Evolutionary conservation across 1,140 invertebrate species (phyloP), one percentile per base, ranked within the genome.

Genomic region (Lordiphosa mommai): DNA sequence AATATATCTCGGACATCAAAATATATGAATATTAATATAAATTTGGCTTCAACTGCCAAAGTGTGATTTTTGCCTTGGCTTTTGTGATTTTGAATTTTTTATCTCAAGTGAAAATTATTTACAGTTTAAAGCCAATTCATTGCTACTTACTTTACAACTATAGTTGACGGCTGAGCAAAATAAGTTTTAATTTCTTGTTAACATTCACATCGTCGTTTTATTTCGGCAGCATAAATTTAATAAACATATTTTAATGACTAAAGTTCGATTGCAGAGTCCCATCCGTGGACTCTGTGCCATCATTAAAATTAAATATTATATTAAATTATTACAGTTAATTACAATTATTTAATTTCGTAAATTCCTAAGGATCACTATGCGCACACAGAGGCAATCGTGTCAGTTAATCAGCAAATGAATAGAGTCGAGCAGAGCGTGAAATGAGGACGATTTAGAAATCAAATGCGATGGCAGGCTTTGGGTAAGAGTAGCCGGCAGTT

Each of bases 241-340:
- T 66, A 82, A 84, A 84, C 72, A 84, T 82, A 82, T 71, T 82
- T 84, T 82, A 84, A 82, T 82, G 77, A 82, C 77, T 82, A 82
- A 61, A 77, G 66, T 84, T 84, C 72, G 72, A 85, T 72, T 52
- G 59, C 59, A 64, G 72, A 84, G 60, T 46, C 34, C 55, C 43
- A 30, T 40, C 56, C 38, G 57, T 51, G 58, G 47, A 59, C 51
- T 58, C 72, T 44, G 72, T 41, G 76, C 61, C 63, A 82, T 63
- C 63, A 68, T 77, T 82, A 76, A 64, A 58, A 51, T 77, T 82
- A 82, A 48, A 38, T 65, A 77, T 84, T 84, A 82, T 61, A 82
- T 82, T 72, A 82, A 76, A 50, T 77, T 84, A 80, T 80, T 80
- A 82, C 58, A 85, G 59, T 77, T 77, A 84, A 85, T 72, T 85